These are phyloP conservation scores for Hermetia illucens DNA, from an alignment of 1,140 invertebrate genomes.

Conservation along the genomic window DNA sequence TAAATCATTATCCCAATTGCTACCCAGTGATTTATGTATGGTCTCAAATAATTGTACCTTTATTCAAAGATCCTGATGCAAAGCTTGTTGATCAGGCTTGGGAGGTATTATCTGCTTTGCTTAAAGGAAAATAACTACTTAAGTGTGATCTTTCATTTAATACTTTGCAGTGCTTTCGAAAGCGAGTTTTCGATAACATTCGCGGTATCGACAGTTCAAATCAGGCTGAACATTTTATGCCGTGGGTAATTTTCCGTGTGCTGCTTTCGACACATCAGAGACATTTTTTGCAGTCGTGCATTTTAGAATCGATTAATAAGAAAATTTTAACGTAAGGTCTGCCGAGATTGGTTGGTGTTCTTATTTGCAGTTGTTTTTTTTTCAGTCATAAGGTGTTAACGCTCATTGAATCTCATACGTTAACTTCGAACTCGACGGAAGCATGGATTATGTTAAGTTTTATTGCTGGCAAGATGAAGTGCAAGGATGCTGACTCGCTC, in stretches of 20 bases:
- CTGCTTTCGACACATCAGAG: constrained; percentile 16
- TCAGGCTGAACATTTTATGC: constrained; percentile 20
- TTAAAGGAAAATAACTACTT: neutral
- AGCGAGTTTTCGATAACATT: constrained; percentile 16
- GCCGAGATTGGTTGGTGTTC: neutral
- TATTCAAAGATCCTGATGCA: constrained; percentile 20
- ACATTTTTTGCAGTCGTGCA: constrained; percentile 17
- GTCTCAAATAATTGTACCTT: constrained; percentile 19
- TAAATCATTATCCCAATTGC: constrained; percentile 18
- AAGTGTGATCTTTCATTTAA: neutral
- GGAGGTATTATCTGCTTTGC: constrained; percentile 16
- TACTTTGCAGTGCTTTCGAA: constrained; percentile 17
- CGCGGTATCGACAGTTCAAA: constrained; percentile 20
- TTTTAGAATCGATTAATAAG: constrained; percentile 8
- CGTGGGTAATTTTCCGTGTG: constrained; percentile 24
- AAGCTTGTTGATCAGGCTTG: constrained; percentile 17
- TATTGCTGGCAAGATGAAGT: constrained; percentile 18
- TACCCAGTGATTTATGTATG: constrained; percentile 21
- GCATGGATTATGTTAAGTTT: constrained; percentile 25
- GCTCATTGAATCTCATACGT: constrained; percentile 20
- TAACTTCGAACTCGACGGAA: constrained; percentile 23
- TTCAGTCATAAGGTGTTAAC: constrained; percentile 16
- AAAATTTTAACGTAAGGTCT: constrained; percentile 8
- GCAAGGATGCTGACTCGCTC: constrained; percentile 15
- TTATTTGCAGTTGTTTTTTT: too few species aligned